phyloP scores from a whole-genome alignment of 2,113 vertebrate genomes.

The Sigmodon hispidus region DNA sequence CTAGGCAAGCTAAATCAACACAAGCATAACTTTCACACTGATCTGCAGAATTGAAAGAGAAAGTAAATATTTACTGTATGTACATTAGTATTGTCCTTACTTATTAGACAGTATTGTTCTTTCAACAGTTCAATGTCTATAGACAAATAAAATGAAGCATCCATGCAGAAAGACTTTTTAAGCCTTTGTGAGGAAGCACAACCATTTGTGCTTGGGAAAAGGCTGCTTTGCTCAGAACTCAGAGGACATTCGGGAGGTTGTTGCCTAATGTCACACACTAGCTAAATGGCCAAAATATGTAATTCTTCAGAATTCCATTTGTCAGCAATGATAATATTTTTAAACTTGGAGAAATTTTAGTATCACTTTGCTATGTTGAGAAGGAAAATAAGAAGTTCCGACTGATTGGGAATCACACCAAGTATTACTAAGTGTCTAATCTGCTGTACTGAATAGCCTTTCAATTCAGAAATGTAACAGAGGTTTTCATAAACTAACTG shows the following conservation, averaged over 20 bases:
- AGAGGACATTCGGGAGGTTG: not conserved
- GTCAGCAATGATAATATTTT: constrained; percentile 3
- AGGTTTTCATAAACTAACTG: not conserved
- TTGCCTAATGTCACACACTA: constrained; percentile 10
- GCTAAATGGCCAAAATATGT: not conserved
- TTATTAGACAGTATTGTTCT: not conserved
- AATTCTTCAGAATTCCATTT: not conserved
- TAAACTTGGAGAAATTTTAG: not conserved
- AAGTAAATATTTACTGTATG: constrained; percentile 8
- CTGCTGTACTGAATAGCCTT: not conserved
- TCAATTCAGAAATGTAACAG: not conserved
- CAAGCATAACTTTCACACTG: not conserved
- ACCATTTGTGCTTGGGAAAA: not conserved
- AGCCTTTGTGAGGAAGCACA: not conserved
- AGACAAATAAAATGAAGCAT: not conserved
- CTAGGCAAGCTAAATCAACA: not conserved
- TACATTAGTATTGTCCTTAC: not conserved
- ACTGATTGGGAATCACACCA: not conserved
- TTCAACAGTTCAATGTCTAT: not conserved
- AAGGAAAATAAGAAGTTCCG: not conserved
- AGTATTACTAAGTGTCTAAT: not conserved
- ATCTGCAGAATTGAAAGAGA: not conserved
- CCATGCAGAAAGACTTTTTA: not conserved
- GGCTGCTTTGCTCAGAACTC: not conserved
- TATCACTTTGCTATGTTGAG: not conserved